Base-by-base conservation (phyloP, 2,113 vertebrate species). In the Typhlomys cinereus region DNA sequence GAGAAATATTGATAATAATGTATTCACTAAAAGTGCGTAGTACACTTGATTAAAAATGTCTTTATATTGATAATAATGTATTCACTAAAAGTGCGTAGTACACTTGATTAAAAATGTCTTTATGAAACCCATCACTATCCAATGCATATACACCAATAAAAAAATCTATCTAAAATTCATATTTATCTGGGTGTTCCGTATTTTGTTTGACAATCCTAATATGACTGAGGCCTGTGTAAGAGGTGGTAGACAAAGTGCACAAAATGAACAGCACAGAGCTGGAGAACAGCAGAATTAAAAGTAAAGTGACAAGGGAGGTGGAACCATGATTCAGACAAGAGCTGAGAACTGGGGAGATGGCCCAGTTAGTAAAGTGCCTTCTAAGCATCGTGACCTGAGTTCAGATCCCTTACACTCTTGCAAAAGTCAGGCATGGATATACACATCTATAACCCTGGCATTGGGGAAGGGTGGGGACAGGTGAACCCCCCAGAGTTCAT, bases 121-220 rank as follows among this genome's bases (percentile, higher is more conserved):
- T 59, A 93, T 52, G n/a, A n/a, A n/a, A n/a, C n/a, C n/a, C n/a
- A n/a, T n/a, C n/a, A n/a, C n/a, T n/a, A n/a, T n/a, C n/a, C n/a
- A n/a, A n/a, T 59, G 57, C 8, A 59, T 59, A 17, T 9, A 17
- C 57, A 27, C 21, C 25, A 54, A 50, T 88, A 44, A 76, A 90
- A 50, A 20, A 54, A 88, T 78, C 84, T 70, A 78, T 74, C 36
- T 69, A n/a, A 85, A 92, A 76, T 85, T n/a, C 13, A 23, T 44
- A 46, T 66, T 67, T 70, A 76, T 46, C 44, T 64, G 31, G 25
- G 36, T 25, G 0, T 46, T 50, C 23, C 79, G 2, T 69, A 73
- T 61, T 73, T 95, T 69, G 78, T 74, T 62, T 62, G 36, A 54
- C 11, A 78, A 69, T 2, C 27, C 41, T 78, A 29, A 66, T 44